A percentile compares a stretch with the other conserved stretches of the same genome.
phyloP scores from a whole-genome alignment of 2,113 vertebrate species.

The Anoura caudifer region DNA sequence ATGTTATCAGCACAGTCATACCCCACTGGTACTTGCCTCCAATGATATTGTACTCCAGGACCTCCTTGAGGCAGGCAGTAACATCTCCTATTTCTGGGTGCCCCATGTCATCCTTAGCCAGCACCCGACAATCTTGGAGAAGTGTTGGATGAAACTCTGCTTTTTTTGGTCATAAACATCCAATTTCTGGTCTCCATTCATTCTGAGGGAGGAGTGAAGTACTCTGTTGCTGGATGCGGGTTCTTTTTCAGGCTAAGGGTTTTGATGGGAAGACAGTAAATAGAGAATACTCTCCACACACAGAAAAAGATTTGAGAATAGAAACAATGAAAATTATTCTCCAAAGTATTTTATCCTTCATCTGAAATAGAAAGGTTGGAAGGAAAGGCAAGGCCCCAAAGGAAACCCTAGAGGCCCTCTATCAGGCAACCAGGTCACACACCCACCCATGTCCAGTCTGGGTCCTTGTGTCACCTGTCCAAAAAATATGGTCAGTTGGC shows the following conservation, averaged over 20 bases:
- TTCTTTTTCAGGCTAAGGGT: not conserved
- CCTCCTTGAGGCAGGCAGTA: no score
- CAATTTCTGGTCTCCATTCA: no score
- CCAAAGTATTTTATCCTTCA: not conserved
- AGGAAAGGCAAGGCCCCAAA: not conserved
- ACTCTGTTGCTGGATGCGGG: no score
- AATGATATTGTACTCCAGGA: no score
- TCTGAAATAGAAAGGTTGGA: not conserved
- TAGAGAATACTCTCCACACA: slow-evolving; percentile 13
- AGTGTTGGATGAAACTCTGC: no score
- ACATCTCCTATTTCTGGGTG: no score
- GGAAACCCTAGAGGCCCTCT: not conserved
- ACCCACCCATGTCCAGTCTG: not conserved
- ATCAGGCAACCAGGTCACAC: not conserved
- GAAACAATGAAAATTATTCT: slow-evolving; percentile 45
- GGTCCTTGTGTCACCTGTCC: not conserved
- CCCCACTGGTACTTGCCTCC: no score
- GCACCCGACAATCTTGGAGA: no score
- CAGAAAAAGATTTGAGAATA: slow-evolving; percentile 2
- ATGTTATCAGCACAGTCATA: no score
- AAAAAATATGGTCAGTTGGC: not conserved
- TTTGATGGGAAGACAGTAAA: slow-evolving; percentile 42
- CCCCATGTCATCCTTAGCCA: no score
- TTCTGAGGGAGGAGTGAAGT: no score
- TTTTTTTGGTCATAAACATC: no score